Base-by-base conservation (phyloP, 2,113 vertebrate genomes). In the Helogale parvula region DNA sequence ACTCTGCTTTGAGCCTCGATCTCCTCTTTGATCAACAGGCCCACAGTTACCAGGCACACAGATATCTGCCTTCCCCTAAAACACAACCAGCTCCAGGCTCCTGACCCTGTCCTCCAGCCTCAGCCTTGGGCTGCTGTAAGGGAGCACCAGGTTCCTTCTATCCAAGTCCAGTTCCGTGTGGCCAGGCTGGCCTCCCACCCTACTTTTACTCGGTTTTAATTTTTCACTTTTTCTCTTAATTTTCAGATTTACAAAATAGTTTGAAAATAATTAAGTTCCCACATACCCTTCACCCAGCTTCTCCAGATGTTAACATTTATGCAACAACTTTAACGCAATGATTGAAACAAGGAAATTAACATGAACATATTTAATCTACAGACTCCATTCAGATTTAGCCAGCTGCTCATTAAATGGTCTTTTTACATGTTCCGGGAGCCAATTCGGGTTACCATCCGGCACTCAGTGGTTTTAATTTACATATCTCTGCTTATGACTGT, bases 171-270 rank as follows among this genome's bases (percentile, higher is more conserved):
- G 38, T 4, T 84, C 41, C 19, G n/a, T 3, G 1, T 60, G 79
- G 15, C 52, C 7, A 0, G 31, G 35, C 11, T 13, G 14, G 31
- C n/a, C 50, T 77, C 72, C 15, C 9, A 8, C 8, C 35, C 17
- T 25, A 35, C 31, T 90, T 79, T n/a, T 47, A 54, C 52, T 85
- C n/a, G 47, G 47, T 80, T 63, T 88, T 87, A 69, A 79, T 27
- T 80, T 88, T 94, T 83, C 23, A 66, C 11, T 86, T 72, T 77
- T 96, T 25, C 69, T 84, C 79, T 90, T 35, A 84, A 57, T 45
- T 71, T 90, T 90, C 21, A 65, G 33, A 54, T 41, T 90, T 90
- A 65, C 0, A 33, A 80, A 92, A 89, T 3, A 79, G 9, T 85
- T 72, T 52, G n/a, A 45, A 72, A 57, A 41, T 79, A 17, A 50